Evolutionary conservation across 2,888 invertebrate species (phyloP).

Genomic region (Acrobasis repandana): DNA sequence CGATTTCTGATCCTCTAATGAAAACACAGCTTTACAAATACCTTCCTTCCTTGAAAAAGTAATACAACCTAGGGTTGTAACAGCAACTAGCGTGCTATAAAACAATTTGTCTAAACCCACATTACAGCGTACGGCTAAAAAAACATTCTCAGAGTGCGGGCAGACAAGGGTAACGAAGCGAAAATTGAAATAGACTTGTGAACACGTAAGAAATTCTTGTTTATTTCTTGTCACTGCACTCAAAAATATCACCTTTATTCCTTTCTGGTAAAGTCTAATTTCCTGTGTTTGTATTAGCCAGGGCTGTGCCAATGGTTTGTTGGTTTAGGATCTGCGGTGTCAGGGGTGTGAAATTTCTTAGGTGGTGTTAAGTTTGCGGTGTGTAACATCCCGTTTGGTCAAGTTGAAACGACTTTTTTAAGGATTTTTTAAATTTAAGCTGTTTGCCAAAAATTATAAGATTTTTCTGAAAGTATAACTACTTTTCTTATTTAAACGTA

Average conservation of each 20-base stretch:
- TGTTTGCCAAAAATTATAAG: background rate
- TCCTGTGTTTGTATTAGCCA: constrained; percentile 24
- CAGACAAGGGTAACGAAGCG: constrained; percentile 55
- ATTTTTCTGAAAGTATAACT: no score
- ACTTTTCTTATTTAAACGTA: no score
- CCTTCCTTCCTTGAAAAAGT: no score
- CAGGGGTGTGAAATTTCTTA: constrained; percentile 26
- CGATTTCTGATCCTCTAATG: no score
- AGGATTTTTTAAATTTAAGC: background rate
- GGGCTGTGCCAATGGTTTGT: constrained; percentile 39
- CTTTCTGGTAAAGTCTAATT: constrained; percentile 34
- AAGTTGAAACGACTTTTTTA: background rate
- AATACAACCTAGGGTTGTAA: constrained; percentile 2
- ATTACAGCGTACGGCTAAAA: constrained; percentile 32
- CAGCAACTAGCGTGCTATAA: constrained; percentile 15
- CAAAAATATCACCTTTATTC: constrained; percentile 33
- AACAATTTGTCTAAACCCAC: constrained; percentile 23
- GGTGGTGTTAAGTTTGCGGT: background rate
- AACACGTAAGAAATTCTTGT: constrained; percentile 48
- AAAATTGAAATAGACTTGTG: constrained; percentile 50
- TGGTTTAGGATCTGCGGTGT: constrained; percentile 49
- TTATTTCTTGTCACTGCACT: constrained; percentile 32
- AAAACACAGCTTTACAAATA: no score
- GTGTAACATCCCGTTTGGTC: background rate
- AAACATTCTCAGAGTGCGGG: constrained; percentile 38